Base-by-base conservation (phyloP, 2,113 vertebrate genomes). In the Columba livia region DNA sequence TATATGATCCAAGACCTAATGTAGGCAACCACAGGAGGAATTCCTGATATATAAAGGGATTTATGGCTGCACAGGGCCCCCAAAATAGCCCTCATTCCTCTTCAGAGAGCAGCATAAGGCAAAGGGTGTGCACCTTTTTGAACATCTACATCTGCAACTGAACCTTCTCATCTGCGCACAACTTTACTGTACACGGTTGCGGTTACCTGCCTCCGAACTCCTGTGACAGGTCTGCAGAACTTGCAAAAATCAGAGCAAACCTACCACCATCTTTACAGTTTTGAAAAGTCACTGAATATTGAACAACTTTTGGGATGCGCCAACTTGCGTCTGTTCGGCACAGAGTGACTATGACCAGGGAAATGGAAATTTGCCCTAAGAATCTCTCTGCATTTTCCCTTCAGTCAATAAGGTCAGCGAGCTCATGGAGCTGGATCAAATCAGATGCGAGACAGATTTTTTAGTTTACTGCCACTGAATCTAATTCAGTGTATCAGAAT, bases 231-330 rank as follows among this genome's bases (percentile, higher is more conserved):
- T 82, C 75, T 51, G 32, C 19, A 85, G 38, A 48, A 32, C 62
- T 75, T 85, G 44, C 36, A 71, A 67, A 94, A 87, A 69, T 11
- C 32, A 66, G 21, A 87, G 31, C 60, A 73, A 83, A 72, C 16
- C 16, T 44, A 85, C 67, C 28, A 56, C 23, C 36, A 53, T 26
- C 56, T 81, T 80, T 48, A 65, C 5, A 53, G 25, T 61, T 50
- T 36, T 40, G 48, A 73, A 86, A 75, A 65, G 14, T 0, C 0
- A 0, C 31, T 48, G 32, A 60, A 48, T 53, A 44, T 0, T 56
- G 20, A 79, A 79, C 13, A 65, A 34, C 12, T 72, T 88, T 18
- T 51, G 28, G 44, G 50, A 29, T 61, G 23, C 64, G 53, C 6
- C 71, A 81, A 79, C 61, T 51, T 85, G 20, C 12, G 17, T 60